Base-by-base conservation (phyloP, 2,888 invertebrate species). In the Carabus problematicus region DNA sequence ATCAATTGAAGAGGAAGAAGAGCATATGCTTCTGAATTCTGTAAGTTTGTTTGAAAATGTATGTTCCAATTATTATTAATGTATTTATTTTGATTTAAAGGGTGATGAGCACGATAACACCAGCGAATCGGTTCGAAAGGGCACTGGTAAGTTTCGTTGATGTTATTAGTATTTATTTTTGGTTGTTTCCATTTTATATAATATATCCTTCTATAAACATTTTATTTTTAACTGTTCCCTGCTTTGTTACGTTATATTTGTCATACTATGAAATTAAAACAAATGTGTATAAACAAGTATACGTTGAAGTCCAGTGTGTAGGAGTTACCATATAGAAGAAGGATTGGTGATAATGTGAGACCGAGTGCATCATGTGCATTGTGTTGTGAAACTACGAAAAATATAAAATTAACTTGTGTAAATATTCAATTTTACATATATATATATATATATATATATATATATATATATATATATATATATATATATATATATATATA, bases 1-100 rank as follows among this genome's bases (percentile, higher is more conserved):
- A 74, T 91, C 91, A 70, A 88, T 93, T 79, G 92, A 91, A 47
- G 93, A 92, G 81, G 93, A 92, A 80, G 92, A 92, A 75, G 88
- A 87, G 76, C 86, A 87, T 83, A 84, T 92, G 71, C 86, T 92
- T 70, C 91, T 89, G 80, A 91, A 91, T 81, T 91, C 92, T 88
- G 92, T 91, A 85, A 77, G 81, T 82, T 61, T 54, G 18, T 19
- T 45, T 45, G 11, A 4, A 6, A 45, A 45, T 45, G 11, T 45
- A 6, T 56, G 11, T 56, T 4, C 2, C 29, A 19, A 19, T 76
- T 73, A 76, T 3, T 12, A 45, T 16, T 3, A 14, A 14, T 18
- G 54, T 18, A 0, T 54, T 45, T 6, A 45, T 3, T 54, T 54
- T 19, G 9, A 49, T 49, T 59, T 16, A 49, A 39, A 67, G 67